A percentile compares a stretch with the other conserved stretches of the same genome.
Evolutionary conservation across 2,888 invertebrate genomes (phyloP).

Genomic region (Ormyrus rosae): DNA sequence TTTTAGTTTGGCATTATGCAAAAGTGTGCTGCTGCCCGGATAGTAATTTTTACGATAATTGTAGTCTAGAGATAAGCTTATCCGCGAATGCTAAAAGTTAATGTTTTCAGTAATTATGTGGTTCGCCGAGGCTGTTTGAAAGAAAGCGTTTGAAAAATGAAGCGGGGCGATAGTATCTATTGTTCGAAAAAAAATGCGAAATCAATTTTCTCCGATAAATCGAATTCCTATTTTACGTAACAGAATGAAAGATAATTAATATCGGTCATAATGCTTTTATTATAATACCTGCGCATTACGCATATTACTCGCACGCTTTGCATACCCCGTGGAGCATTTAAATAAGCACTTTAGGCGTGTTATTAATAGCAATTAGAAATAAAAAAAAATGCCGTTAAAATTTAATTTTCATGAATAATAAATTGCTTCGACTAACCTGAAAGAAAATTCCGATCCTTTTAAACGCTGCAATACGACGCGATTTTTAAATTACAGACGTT

Average conservation of each 20-base stretch:
- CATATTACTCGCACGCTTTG: neutral
- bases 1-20: no score
- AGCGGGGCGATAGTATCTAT: neutral
- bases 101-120: neutral
- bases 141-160: neutral
- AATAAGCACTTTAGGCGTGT: neutral
- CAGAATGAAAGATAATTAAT: neutral
- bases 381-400: no score
- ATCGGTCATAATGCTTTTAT: slow-evolving; percentile 6
- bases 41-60: neutral
- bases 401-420: no score
- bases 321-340: neutral
- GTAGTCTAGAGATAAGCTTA: neutral
- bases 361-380: neutral
- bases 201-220: slow-evolving; percentile 15
- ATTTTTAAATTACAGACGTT: no score
- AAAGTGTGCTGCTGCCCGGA: no score
- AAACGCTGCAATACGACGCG: no score
- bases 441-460: no score
- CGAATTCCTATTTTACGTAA: slow-evolving; percentile 9
- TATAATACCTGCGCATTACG: neutral
- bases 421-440: no score
- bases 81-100: neutral
- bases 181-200: neutral
- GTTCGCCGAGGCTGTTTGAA: no score